Base-by-base conservation (phyloP, 2,888 invertebrate genomes). In the Chouioia cunea region DNA sequence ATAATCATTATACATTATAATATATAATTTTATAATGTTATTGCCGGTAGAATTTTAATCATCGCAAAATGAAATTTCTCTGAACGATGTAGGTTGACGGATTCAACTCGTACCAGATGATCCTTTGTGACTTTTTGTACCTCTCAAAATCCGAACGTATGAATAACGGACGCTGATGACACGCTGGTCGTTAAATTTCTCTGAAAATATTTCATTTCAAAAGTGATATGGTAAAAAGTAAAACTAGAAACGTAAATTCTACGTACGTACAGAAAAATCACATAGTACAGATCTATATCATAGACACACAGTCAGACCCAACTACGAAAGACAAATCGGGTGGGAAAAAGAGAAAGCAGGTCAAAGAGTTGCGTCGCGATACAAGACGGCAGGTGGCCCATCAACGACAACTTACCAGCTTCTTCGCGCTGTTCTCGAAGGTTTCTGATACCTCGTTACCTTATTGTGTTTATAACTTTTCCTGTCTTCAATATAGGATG, bases 261-360 rank as follows among this genome's bases (percentile, higher is more conserved):
- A 79, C 79, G 10, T 10, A 76, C 77, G 79, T 77, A 75, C 80
- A 80, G 83, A 80, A 83, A 83, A 81, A 75, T 73, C 78, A 75
- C 57, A 64, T 75, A 67, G 66, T 71, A 36, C 43, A 46, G 75
- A 12, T 36, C 36, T 36, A n/a, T n/a, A 36, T 36, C 36, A 10
- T 27, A 27, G 78, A 77, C 75, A 74, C 48, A 56, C n/a, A 12
- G 20, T 15, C 22, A 59, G 59, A n/a, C 52, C 46, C 46, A 48
- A 48, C 62, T 43, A 46, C 53, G 59, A 15, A 43, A 79, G 81
- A 84, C 81, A 82, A 82, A 83, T 83, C 84, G 82, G 79, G 82
- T 82, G 82, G 84, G 82, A 82, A 84, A 36, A 84, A 84, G 84
- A 84, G 84, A 84, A 85, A 85, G 84, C 84, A 80, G 84, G 84